Conservation (phyloP, 2,797 vertebrate genomes). For the Notolabrus celidotus region DNA sequence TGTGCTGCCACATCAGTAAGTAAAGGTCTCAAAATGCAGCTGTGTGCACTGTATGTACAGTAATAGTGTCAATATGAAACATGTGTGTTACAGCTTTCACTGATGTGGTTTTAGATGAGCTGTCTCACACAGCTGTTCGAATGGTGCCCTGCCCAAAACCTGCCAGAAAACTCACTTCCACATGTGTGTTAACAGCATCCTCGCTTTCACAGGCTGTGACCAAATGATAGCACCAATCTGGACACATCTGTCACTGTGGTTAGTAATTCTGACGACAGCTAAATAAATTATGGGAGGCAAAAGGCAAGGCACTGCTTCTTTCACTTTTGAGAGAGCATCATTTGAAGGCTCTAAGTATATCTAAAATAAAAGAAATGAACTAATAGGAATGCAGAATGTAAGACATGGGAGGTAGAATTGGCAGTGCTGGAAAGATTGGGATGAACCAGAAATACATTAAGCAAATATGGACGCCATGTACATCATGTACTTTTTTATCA, state of each 20-base stretch:
- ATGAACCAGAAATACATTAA: not conserved
- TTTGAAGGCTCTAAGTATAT: not conserved
- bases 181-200: slow-evolving; percentile 19
- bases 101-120: slow-evolving; percentile 53
- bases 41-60: slow-evolving; percentile 23
- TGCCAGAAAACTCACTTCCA: slow-evolving; percentile 15
- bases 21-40: slow-evolving; percentile 28
- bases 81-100: slow-evolving; percentile 25
- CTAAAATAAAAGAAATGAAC: too few relatives aligned
- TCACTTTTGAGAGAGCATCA: not conserved
- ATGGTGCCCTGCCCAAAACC: slow-evolving; percentile 14
- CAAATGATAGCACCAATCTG: not conserved
- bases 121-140: slow-evolving; percentile 48
- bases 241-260: not conserved
- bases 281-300: not conserved
- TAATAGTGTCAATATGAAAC: slow-evolving; percentile 8
- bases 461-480: too few relatives aligned
- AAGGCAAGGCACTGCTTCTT: not conserved
- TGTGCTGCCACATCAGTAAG: too few relatives aligned
- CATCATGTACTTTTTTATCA: not conserved
- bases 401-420: not conserved
- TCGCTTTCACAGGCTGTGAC: not conserved
- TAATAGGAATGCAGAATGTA: not conserved
- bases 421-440: not conserved
- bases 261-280: not conserved